Percentiles rank a stretch among this genome's conserved stretches.
Evolutionary conservation across 2,113 vertebrate genomes (phyloP).

Genomic region (Trochalopteron elliotii): DNA sequence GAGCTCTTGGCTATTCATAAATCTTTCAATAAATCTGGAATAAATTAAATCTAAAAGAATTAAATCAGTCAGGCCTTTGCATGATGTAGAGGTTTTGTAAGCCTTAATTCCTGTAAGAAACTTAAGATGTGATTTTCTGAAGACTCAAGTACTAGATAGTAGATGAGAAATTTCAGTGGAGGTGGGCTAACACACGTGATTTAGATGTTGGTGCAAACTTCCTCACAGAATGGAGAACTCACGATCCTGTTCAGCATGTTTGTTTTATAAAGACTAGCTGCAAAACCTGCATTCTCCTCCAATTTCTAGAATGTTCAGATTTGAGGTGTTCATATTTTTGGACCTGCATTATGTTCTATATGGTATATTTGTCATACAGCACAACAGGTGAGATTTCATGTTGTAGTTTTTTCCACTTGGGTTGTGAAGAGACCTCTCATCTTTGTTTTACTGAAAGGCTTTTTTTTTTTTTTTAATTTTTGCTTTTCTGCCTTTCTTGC

Average conservation of each 20-base stretch:
- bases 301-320: neutral
- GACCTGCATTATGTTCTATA: neutral
- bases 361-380: neutral
- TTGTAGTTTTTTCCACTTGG: neutral
- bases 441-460: neutral
- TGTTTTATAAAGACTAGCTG: neutral
- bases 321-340: neutral
- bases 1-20: neutral
- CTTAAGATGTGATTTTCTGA: neutral
- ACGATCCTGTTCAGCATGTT: neutral
- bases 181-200: neutral
- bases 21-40: neutral
- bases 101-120: neutral
- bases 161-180: neutral
- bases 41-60: neutral
- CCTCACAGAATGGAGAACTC: neutral
- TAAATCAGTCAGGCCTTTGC: neutral
- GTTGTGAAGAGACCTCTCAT: neutral
- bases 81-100: neutral
- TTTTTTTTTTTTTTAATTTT: slow-evolving; percentile 17
- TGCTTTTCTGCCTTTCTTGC: neutral
- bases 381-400: neutral
- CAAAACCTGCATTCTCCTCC: neutral
- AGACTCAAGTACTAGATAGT: neutral
- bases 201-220: neutral